Evolutionary conservation across 2,113 vertebrate genomes (phyloP).

Genomic region (Tretioscincus oriximinensis): DNA sequence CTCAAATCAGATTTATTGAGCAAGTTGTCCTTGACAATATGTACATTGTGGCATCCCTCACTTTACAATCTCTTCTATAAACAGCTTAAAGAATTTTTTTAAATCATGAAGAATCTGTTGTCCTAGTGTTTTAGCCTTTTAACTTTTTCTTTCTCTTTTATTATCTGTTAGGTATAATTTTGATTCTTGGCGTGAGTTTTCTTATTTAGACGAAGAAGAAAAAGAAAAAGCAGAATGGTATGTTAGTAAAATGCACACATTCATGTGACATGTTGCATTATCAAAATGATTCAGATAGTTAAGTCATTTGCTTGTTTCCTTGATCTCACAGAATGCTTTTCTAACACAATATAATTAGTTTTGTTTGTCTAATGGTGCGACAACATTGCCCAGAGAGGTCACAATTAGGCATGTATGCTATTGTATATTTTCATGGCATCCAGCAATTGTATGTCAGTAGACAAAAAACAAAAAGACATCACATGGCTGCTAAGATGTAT

Average conservation of each 20-base stretch:
- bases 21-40: no score
- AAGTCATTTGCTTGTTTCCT: no score
- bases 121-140: not conserved
- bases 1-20: no score
- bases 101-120: not conserved
- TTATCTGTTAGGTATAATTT: constrained; percentile 89
- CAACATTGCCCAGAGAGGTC: no score
- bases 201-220: constrained; percentile 98
- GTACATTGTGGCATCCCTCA: no score
- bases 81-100: not conserved
- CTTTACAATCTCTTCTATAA: no score
- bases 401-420: no score
- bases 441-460: not conserved
- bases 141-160: constrained; percentile 4
- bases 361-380: no score
- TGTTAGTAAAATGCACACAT: constrained; percentile 51
- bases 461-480: no score
- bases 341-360: no score
- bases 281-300: not conserved
- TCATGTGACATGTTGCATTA: not conserved
- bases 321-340: no score
- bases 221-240: constrained; percentile 99
- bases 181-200: constrained; percentile 99
- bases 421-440: not conserved
- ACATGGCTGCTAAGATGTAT: no score